phyloP scores from a whole-genome alignment of 1,140 invertebrate genomes.

The Megalonaias nervosa region DNA sequence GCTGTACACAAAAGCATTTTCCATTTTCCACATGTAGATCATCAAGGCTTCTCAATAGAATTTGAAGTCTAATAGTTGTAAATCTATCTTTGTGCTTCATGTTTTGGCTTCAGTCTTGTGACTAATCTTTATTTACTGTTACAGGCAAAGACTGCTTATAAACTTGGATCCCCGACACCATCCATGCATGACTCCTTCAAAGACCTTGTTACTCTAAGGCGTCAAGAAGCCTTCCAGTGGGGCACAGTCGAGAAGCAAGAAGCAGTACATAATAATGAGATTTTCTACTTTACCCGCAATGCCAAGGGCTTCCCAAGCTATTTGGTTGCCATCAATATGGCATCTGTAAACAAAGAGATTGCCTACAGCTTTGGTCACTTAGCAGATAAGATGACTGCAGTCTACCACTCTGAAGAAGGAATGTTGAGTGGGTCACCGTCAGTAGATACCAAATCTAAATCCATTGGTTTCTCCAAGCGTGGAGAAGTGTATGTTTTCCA shows the following conservation, averaged over 20 bases:
- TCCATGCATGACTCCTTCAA: constrained; percentile 55
- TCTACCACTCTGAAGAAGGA: constrained; percentile 47
- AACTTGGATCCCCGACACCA: too few species aligned
- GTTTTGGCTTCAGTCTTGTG: too few species aligned
- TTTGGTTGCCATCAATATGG: constrained; percentile 63
- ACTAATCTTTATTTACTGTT: too few species aligned
- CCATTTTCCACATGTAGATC: too few species aligned
- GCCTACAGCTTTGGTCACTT: constrained; percentile 2
- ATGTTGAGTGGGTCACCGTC: not conserved
- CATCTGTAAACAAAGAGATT: constrained; percentile 34
- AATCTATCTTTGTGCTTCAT: too few species aligned
- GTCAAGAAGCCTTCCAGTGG: constrained; percentile 66
- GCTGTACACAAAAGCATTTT: too few species aligned
- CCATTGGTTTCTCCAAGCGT: constrained; percentile 22
- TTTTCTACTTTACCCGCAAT: constrained; percentile 63
- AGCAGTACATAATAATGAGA: constrained; percentile 46
- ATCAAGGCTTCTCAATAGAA: too few species aligned
- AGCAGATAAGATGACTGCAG: constrained; percentile 36
- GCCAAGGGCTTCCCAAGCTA: constrained; percentile 63
- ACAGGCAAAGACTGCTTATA: too few species aligned
- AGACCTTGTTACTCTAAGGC: constrained; percentile 57
- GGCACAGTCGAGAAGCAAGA: constrained; percentile 55
- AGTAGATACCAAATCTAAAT: constrained; percentile 7
- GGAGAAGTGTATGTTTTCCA: constrained; percentile 33
- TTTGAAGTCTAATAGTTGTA: too few species aligned